Base-by-base conservation (phyloP, 2,888 invertebrate genomes). In the Pyrochroa serraticornis region DNA sequence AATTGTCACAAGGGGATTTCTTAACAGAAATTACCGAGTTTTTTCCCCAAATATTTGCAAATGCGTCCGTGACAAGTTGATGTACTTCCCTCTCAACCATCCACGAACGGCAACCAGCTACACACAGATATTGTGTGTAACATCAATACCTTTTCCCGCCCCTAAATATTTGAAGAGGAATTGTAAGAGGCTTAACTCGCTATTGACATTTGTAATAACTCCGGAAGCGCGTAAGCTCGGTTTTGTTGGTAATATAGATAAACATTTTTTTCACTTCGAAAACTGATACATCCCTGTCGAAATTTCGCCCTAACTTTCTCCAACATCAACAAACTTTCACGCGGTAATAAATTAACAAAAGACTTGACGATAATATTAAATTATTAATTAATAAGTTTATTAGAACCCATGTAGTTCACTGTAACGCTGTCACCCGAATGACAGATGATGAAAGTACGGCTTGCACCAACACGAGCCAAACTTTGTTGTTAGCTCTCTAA, bases 301-400 rank as follows among this genome's bases (percentile, higher is more conserved):
- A 22, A 22, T 22, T 22, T 22, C 3, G n/a, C n/a, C 22, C 22
- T 5, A 22, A 22, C 22, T 22, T 22, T 5, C 22, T 52, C 13
- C 31, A 44, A 32, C 44, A 52, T 38, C 52, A 45, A 50, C 22
- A n/a, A 14, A 9, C 49, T 9, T 37, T 10, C 12, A 8, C 38
- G 12, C 37, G 44, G 31, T 52, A 35, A 45, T 52, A 52, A 52
- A 52, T 52, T 52, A 50, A 12, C 42, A 32, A 52, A 52, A 36
- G 52, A 52, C 41, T 43, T 37, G 38, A 22, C 52, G 44, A 51
- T 51, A 31, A n/a, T 52, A 44, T 45, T 31, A 52, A 52, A 52
- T 51, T 44, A 44, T 44, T 52, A 52, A 52, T 52, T 52, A 52
- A 52, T 52, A 37, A 52, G 37, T 44, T 44, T 52, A 45, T 45